A percentile compares a stretch with the other conserved stretches of the same genome.
These are phyloP conservation scores for Pampus argenteus DNA, from an alignment of 2,797 vertebrate genomes.

Conservation along the genomic window DNA sequence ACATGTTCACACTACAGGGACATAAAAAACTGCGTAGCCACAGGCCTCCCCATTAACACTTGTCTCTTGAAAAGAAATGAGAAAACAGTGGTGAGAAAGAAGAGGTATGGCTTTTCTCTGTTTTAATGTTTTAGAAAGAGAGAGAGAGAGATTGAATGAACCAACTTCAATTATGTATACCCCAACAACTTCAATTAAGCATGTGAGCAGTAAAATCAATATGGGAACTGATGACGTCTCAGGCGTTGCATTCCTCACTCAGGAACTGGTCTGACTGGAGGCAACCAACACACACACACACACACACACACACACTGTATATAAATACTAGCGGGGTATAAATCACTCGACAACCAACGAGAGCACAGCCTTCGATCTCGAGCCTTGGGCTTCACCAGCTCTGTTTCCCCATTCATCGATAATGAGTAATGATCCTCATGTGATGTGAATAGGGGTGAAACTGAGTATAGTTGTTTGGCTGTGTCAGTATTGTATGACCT, in stretches of 20 bases:
- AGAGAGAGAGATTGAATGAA: constrained; percentile 57
- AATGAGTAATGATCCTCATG: constrained; percentile 67
- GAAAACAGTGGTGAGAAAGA: constrained; percentile 49
- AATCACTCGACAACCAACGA: constrained; percentile 66
- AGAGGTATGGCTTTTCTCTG: constrained; percentile 55
- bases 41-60: constrained; percentile 72
- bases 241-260: constrained; percentile 73
- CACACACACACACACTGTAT: constrained; percentile 42
- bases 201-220: constrained; percentile 83
- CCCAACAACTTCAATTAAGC: constrained; percentile 85
- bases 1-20: no score
- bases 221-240: constrained; percentile 78
- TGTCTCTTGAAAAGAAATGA: constrained; percentile 76
- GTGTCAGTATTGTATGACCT: background rate
- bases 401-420: constrained; percentile 53
- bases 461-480: background rate
- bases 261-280: constrained; percentile 58
- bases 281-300: constrained; percentile 48
- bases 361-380: constrained; percentile 60
- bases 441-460: constrained; percentile 24
- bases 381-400: constrained; percentile 53
- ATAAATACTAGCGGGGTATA: constrained; percentile 55
- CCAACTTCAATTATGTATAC: constrained; percentile 80
- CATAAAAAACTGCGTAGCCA: constrained; percentile 53
- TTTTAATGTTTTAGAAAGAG: constrained; percentile 51